A percentile compares a stretch with the other conserved stretches of the same genome.
Evolutionary conservation across 2,113 vertebrate genomes (phyloP).

Genomic region (Telmatochromis sp.): DNA sequence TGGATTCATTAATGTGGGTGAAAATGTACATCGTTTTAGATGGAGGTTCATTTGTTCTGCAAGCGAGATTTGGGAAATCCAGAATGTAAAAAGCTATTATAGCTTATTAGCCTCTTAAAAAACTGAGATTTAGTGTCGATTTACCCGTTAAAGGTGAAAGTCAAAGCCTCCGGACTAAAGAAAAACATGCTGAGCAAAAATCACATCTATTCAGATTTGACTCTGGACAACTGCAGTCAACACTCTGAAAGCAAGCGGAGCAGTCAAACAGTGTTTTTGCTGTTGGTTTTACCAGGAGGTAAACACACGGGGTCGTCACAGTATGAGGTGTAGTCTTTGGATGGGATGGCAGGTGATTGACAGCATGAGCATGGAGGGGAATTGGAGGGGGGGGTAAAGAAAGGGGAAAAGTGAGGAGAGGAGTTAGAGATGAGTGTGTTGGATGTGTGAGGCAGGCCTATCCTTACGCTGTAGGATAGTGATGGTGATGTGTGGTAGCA

Average conservation of each 20-base stretch:
- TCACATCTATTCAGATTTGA: not conserved
- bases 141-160: not conserved
- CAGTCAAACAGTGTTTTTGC: not conserved
- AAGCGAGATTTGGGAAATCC: not conserved
- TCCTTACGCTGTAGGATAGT: conserved; percentile 15
- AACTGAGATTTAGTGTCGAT: not conserved
- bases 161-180: not conserved
- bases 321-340: conserved; percentile 69
- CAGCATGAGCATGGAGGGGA: conserved; percentile 48
- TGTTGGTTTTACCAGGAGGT: conserved; percentile 57
- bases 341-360: conserved; percentile 63
- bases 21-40: not conserved
- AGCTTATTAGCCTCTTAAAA: not conserved
- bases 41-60: not conserved
- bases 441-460: conserved; percentile 16
- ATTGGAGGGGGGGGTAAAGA: conserved; percentile 8
- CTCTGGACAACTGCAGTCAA: not conserved
- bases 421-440: conserved; percentile 38
- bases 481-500: not conserved
- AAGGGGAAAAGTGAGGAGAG: conserved; percentile 35
- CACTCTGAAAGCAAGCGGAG: not conserved
- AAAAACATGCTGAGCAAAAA: not conserved
- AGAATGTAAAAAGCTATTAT: not conserved
- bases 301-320: conserved; percentile 69
- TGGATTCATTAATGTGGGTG: not conserved